Evolutionary conservation across 2,888 invertebrate genomes (phyloP).

Genomic region (Leistus spinibarbis): DNA sequence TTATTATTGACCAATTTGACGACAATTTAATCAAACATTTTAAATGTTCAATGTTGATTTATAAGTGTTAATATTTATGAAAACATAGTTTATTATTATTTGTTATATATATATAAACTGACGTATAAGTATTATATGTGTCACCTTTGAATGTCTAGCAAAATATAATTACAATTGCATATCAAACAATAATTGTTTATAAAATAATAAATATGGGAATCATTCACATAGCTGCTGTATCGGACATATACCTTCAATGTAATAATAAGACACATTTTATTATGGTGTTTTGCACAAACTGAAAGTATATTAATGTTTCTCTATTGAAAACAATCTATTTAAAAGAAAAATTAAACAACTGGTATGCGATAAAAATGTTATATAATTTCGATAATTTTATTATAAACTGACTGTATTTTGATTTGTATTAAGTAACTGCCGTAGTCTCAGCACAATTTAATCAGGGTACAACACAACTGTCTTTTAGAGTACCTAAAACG

Average conservation of each 20-base stretch:
- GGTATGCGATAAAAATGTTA: not conserved
- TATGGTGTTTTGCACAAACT: not conserved
- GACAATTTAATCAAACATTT: not conserved
- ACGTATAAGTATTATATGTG: slow-evolving; percentile 28
- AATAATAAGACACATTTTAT: slow-evolving; percentile 7
- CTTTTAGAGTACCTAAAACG: slow-evolving; percentile 32
- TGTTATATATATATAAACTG: slow-evolving; percentile 17
- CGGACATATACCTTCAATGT: slow-evolving; percentile 12
- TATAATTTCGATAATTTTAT: not conserved
- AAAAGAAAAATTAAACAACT: not conserved
- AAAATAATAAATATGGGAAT: not conserved
- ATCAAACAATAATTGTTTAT: slow-evolving; percentile 15
- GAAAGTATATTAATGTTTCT: no score
- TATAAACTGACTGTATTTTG: not conserved
- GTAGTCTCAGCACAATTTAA: slow-evolving; percentile 37
- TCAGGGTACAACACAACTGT: slow-evolving; percentile 48
- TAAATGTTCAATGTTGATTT: slow-evolving; percentile 16
- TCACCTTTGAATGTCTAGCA: slow-evolving; percentile 31
- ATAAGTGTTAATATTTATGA: slow-evolving; percentile 26
- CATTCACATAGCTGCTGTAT: slow-evolving; percentile 28
- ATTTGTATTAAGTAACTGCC: slow-evolving; percentile 3
- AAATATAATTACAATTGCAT: slow-evolving; percentile 10
- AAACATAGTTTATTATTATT: slow-evolving; percentile 19
- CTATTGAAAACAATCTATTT: slow-evolving; percentile 1
- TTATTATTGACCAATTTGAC: not conserved